Percentiles rank a stretch among this genome's conserved stretches.
These are phyloP conservation scores for Zaprionus obscuricornis DNA, from an alignment of 2,888 invertebrate species.

Conservation along the genomic window DNA sequence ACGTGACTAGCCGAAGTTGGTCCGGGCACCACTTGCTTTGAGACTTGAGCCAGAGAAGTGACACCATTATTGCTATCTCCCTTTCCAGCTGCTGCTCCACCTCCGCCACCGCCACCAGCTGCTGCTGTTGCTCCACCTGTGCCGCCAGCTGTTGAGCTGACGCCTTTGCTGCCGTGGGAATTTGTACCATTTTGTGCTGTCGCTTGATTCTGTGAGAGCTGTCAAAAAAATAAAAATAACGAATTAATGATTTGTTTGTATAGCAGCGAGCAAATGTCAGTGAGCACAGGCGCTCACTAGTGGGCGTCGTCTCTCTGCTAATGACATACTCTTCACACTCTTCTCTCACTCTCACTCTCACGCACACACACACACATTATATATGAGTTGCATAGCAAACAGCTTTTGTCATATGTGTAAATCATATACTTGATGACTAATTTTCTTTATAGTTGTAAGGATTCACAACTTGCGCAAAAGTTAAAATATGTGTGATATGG, in stretches of 20 bases:
- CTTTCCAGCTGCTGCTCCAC: conserved; percentile 60
- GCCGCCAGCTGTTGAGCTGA: conserved; percentile 56
- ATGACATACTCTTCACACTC: too few species aligned
- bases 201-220: conserved; percentile 83
- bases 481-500: too few species aligned
- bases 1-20: conserved; percentile 95
- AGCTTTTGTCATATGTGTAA: too few species aligned
- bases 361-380: too few species aligned
- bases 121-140: conserved; percentile 23
- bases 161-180: conserved; percentile 79
- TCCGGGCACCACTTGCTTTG: conserved; percentile 87
- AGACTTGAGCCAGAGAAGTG: conserved; percentile 83
- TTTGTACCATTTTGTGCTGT: conserved; percentile 84
- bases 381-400: too few species aligned
- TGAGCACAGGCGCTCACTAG: too few species aligned
- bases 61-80: conserved; percentile 74
- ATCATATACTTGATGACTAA: too few species aligned
- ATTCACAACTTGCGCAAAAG: too few species aligned
- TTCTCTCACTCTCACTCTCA: too few species aligned
- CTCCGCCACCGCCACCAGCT: conserved; percentile 44
- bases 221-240: conserved; percentile 25
- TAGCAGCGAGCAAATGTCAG: background rate
- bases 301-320: too few species aligned
- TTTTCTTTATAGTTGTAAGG: too few species aligned
- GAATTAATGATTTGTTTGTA: background rate